Conservation (phyloP, 2,797 vertebrate genomes). For the Denticeps clupeoides region DNA sequence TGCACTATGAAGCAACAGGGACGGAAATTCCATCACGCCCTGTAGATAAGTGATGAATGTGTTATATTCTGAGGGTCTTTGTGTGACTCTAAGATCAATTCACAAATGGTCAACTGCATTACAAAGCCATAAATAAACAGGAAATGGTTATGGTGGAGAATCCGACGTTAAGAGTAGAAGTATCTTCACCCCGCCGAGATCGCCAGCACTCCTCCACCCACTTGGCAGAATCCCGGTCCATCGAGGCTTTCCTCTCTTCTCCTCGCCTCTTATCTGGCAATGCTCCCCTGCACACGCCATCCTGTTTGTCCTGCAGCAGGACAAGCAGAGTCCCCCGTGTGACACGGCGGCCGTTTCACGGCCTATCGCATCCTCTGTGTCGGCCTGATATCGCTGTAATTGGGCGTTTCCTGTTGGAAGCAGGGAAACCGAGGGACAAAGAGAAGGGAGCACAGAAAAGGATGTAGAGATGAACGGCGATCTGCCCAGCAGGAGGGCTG, state of each 20-base stretch:
- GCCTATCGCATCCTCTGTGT: conserved; percentile 56
- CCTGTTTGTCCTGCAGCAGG: conserved; percentile 62
- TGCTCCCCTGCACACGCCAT: conserved; percentile 52
- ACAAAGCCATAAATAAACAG: conserved; percentile 37
- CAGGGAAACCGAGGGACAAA: conserved; percentile 9
- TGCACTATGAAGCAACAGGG: too few species aligned
- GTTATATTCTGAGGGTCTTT: too few species aligned
- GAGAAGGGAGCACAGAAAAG: too few species aligned
- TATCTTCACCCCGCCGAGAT: too few species aligned
- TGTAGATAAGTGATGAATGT: too few species aligned
- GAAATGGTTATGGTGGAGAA: conserved; percentile 42
- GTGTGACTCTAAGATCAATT: too few species aligned
- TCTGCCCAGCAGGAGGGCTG: too few species aligned
- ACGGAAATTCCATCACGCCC: too few species aligned
- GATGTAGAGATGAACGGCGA: too few species aligned
- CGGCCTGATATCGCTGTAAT: conserved; percentile 53
- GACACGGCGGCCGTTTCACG: conserved; percentile 61
- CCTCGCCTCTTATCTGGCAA: conserved; percentile 49
- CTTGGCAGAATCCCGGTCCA: too few species aligned
- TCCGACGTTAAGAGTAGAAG: conserved; percentile 19
- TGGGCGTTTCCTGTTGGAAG: conserved; percentile 56
- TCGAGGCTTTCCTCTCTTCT: conserved; percentile 20
- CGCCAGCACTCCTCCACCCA: too few species aligned
- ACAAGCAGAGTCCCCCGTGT: conserved; percentile 57
- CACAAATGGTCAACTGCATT: too few species aligned